Evolutionary conservation across 2,113 vertebrate genomes (phyloP).

Genomic region (Megalops atlanticus): DNA sequence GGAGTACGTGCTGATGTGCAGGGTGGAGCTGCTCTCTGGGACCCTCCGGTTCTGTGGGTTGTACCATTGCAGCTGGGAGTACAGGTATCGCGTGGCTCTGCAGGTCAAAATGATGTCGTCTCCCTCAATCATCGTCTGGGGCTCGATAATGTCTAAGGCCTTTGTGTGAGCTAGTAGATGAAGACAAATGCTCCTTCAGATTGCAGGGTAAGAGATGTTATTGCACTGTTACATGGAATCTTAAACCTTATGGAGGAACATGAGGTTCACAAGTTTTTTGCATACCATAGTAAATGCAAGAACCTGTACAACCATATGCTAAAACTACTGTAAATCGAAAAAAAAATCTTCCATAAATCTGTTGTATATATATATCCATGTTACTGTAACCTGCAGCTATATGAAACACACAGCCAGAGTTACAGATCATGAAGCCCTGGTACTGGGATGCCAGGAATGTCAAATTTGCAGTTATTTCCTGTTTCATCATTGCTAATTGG

Average conservation of each 20-base stretch:
- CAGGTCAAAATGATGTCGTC: constrained; percentile 72
- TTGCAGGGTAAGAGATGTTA: background rate
- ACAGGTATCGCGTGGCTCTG: constrained; percentile 77
- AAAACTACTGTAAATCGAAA: background rate
- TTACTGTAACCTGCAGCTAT: background rate
- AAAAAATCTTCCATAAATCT: background rate
- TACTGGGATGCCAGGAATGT: constrained; percentile 57
- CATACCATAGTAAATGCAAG: background rate
- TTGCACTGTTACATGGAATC: too few species aligned
- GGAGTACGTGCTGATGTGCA: constrained; percentile 62
- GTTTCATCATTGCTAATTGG: constrained; percentile 75
- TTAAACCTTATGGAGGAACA: background rate
- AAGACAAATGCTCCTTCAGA: background rate
- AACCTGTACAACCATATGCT: background rate
- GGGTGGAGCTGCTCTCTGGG: constrained; percentile 28
- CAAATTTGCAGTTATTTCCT: constrained; percentile 70
- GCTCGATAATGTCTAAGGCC: constrained; percentile 60
- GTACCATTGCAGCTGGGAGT: constrained; percentile 75
- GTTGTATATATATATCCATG: background rate
- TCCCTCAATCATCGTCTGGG: constrained; percentile 67
- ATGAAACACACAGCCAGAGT: background rate
- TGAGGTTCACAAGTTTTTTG: background rate
- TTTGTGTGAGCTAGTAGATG: constrained; percentile 66
- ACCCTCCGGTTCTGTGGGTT: constrained; percentile 60
- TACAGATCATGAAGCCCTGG: constrained; percentile 41